phyloP scores from a whole-genome alignment of 2,113 vertebrate species.

The Aythya baeri region DNA sequence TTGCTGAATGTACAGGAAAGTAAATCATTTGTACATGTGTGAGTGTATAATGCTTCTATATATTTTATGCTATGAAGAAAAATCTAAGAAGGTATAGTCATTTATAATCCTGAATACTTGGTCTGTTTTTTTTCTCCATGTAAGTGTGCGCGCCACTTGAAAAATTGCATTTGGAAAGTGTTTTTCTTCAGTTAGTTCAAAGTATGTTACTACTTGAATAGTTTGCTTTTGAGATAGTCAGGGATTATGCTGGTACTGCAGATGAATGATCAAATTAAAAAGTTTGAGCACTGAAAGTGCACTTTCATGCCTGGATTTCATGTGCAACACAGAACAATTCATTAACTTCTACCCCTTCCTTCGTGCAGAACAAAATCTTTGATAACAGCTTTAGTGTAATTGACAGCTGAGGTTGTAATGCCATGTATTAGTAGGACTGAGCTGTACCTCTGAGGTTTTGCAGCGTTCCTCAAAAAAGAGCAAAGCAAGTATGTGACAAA shows the following conservation, averaged over 20 bases:
- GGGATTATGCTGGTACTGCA: neutral
- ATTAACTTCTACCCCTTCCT: neutral
- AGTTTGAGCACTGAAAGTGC: neutral
- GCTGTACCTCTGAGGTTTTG: neutral
- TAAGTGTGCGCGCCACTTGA: neutral
- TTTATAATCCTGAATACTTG: neutral
- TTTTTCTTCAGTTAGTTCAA: neutral
- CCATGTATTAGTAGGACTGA: accelerated
- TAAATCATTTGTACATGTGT: neutral
- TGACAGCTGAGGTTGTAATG: neutral
- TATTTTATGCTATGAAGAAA: neutral
- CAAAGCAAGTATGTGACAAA: neutral
- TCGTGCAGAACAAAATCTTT: neutral
- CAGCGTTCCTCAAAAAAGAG: neutral
- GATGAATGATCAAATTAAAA: neutral
- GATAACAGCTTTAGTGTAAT: neutral
- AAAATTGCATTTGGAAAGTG: neutral
- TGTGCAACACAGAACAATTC: neutral
- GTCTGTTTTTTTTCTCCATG: neutral
- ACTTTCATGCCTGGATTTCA: neutral
- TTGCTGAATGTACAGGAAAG: neutral
- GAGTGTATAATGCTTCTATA: neutral
- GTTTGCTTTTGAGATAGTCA: neutral
- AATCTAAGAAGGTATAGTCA: neutral
- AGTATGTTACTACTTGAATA: neutral